These are phyloP conservation scores for Hypselothyrea guttata DNA, from an alignment of 2,888 invertebrate genomes.

Conservation along the genomic window DNA sequence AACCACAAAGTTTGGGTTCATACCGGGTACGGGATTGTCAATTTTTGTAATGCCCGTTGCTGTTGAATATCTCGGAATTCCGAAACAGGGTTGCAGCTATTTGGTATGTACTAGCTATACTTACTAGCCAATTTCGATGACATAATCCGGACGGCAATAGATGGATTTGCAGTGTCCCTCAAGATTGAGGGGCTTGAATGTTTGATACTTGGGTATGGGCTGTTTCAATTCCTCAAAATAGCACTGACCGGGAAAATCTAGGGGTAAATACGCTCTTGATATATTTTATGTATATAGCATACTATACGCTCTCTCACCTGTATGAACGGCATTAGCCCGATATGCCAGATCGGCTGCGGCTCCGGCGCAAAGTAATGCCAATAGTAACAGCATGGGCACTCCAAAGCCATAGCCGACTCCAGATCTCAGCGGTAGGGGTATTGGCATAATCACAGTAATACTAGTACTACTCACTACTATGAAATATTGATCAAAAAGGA, in stretches of 20 bases:
- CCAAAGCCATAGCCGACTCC: slow-evolving; percentile 8
- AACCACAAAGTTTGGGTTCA: too few relatives aligned
- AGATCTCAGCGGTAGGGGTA: slow-evolving; percentile 18
- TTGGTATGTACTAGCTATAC: slow-evolving; percentile 4
- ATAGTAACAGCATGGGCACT: slow-evolving; percentile 32
- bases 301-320: slow-evolving; percentile 52
- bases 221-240: slow-evolving; percentile 77
- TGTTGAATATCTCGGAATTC: too few relatives aligned
- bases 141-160: slow-evolving; percentile 74
- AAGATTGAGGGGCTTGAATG: slow-evolving; percentile 75
- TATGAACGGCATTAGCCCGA: slow-evolving; percentile 76
- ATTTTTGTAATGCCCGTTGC: too few relatives aligned
- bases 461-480: background rate
- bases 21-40: too few relatives aligned
- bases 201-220: slow-evolving; percentile 74
- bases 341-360: slow-evolving; percentile 66
- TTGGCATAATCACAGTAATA: background rate
- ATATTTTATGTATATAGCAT: too few relatives aligned
- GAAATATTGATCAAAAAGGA: background rate
- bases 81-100: too few relatives aligned
- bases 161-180: slow-evolving; percentile 74
- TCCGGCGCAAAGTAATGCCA: slow-evolving; percentile 31
- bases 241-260: slow-evolving; percentile 77
- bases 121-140: slow-evolving; percentile 71
- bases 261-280: too few relatives aligned